Base-by-base conservation (phyloP, 2,888 invertebrate species). In the Hanleya hanleyi region DNA sequence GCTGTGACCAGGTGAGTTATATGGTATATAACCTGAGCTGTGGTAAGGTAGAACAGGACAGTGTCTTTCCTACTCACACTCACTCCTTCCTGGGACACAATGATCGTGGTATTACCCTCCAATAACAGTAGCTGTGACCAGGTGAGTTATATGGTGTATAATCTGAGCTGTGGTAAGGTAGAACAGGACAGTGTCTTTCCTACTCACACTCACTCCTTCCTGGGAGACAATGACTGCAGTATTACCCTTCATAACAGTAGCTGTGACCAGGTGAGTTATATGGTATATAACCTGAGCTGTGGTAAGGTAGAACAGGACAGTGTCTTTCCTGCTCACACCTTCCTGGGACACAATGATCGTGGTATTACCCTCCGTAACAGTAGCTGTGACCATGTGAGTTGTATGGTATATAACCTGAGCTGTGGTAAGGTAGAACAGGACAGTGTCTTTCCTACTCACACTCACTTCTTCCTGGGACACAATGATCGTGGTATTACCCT, bases 111-210 rank as follows among this genome's bases (percentile, higher is more conserved):
- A 85, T 98, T 82, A 94, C 94, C 76, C 92, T 98, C 69, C 94
- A n/a, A 94, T 47, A 94, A 93, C 83, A 96, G 96, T 37, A 64
- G 64, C 26, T 37, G 18, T 18, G 38, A 37, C 36, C 38, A 96
- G 81, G 92, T 98, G 18, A 96, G 95, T 74, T 97, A 98, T 89
- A 94, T 96, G 2, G 93, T 97, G 35, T 96, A 96, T 88, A 98
- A 97, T 86, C 93, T 98, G 80, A 96, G 95, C 80, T 95, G 95
- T 7, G 97, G 98, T 0, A 95, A 97, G 83, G 94, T 96, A 18
- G 96, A 98, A 84, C 96, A 96, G 81, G 97, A 97, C 88, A 96
- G 96, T 88, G 93, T 94, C 37, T 97, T 99, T 91, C 97, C 98
- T 0, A 96, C 98, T 0, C 97, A 97, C 87, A 94, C 96, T 70